These are phyloP conservation scores for Bombus fervidus DNA, from an alignment of 1,140 invertebrate species.

Conservation along the genomic window DNA sequence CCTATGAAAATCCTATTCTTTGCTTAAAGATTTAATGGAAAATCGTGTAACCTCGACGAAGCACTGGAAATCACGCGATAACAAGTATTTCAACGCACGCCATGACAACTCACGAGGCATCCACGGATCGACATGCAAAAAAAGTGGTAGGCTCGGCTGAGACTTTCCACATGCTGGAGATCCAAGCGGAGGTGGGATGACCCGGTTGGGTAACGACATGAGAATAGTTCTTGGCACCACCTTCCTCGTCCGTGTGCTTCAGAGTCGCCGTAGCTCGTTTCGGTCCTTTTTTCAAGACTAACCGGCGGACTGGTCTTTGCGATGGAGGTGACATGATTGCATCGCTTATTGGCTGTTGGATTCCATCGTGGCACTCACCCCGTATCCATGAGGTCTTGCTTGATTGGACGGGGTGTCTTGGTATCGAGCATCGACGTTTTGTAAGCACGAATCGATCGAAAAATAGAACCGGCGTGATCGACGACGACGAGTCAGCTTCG, in stretches of 20 bases:
- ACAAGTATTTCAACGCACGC: no score
- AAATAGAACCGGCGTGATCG: background rate
- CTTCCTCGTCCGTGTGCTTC: no score
- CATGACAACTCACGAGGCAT: background rate
- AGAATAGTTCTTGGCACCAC: conserved; percentile 46
- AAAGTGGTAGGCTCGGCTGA: background rate
- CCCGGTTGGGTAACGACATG: conserved; percentile 61
- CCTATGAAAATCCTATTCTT: no score
- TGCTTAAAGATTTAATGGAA: background rate
- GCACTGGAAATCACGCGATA: no score
- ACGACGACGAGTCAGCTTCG: background rate
- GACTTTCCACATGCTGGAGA: conserved; percentile 33
- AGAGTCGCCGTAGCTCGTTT: conserved; percentile 1
- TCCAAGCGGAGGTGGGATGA: conserved; percentile 38
- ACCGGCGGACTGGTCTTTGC: conserved; percentile 18
- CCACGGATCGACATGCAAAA: background rate
- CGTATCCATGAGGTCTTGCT: background rate
- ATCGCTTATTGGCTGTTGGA: conserved; percentile 27
- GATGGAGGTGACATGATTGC: conserved; percentile 60
- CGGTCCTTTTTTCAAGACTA: conserved; percentile 13
- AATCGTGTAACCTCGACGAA: background rate
- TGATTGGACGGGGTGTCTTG: conserved; percentile 52
- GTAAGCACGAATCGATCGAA: conserved; percentile 7
- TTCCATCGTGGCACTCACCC: conserved; percentile 40
- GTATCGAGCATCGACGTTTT: background rate